Base-by-base conservation (phyloP, 2,113 vertebrate genomes). In the Charadrius vociferus region DNA sequence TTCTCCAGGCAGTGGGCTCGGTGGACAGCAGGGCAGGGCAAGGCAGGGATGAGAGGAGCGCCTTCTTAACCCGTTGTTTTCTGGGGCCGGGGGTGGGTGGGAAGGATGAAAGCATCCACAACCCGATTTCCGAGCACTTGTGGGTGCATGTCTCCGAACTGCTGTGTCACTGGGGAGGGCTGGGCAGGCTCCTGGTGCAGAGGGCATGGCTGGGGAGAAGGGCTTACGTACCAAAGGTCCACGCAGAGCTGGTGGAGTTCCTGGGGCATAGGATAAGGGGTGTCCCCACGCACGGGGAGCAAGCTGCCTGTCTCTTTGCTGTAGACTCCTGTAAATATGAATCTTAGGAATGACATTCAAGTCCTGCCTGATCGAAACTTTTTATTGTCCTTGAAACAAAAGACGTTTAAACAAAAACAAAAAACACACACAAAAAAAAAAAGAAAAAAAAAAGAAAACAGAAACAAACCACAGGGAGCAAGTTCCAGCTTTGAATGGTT, bases 191-290 rank as follows among this genome's bases (percentile, higher is more conserved):
- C 90, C 90, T 74, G 93, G 82, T 82, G 94, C n/a, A 6, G 89
- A 92, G 94, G 91, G 92, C 95, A 95, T 3, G 39, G 96, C 80
- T 92, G 97, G 97, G 97, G 97, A 95, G 97, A 98, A 98, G 98
- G 98, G 98, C 98, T 98, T 96, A 96, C 26, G 98, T 98, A 98
- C 98, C 98, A 98, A 98, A 98, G 98, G 98, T 98, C 96, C 97
- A 85, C 24, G 71, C 91, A 97, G 95, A 96, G 96, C 97, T 95
- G 96, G 95, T 96, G 96, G 93, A 97, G 89, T 95, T 96, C 96
- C 88, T 93, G 92, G 97, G 97, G 96, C 94, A 91, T 86, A 97
- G 97, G 94, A 95, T 7, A 45, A 94, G 91, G 94, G 91, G 85
- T 88, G 93, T 88, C 95, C 89, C 95, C 26, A 0, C 14, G 16